phyloP scores from a whole-genome alignment of 2,888 invertebrate genomes.

The Macrophya annulata region DNA sequence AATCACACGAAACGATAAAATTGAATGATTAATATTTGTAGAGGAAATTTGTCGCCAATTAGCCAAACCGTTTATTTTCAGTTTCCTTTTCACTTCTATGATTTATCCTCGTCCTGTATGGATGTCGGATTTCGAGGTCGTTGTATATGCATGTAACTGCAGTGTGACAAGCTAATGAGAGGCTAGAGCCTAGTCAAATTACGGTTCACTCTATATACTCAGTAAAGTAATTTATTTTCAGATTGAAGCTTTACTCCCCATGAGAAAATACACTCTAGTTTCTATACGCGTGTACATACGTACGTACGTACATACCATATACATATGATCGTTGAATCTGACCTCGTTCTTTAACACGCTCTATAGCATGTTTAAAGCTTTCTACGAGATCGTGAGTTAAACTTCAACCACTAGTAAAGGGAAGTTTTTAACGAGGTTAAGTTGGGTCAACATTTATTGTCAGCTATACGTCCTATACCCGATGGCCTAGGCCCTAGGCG shows the following conservation, averaged over 20 bases:
- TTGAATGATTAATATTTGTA: not conserved
- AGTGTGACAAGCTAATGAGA: not conserved
- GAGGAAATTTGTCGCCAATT: not conserved
- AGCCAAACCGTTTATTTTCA: not conserved
- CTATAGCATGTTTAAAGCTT: not conserved
- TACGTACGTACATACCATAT: not conserved
- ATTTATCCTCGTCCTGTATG: not conserved
- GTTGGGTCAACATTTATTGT: constrained; percentile 34
- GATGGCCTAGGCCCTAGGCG: constrained; percentile 10
- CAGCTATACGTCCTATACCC: not conserved
- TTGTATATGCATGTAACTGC: not conserved
- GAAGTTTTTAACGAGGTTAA: constrained; percentile 33
- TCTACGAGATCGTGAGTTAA: not conserved
- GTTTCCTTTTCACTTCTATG: not conserved
- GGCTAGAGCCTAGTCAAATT: not conserved
- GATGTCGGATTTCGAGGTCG: not conserved
- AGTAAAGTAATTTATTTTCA: not conserved
- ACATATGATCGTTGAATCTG: constrained; percentile 9
- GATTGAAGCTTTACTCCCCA: not conserved
- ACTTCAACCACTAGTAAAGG: not conserved
- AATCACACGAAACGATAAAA: not conserved
- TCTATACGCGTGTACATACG: not conserved
- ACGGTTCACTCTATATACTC: not conserved
- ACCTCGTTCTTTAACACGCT: constrained; percentile 37
- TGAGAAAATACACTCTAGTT: not conserved